Evolutionary conservation across 2,888 invertebrate genomes (phyloP), one percentile per base, ranked within the genome.

Genomic region (Mythimna pallens): DNA sequence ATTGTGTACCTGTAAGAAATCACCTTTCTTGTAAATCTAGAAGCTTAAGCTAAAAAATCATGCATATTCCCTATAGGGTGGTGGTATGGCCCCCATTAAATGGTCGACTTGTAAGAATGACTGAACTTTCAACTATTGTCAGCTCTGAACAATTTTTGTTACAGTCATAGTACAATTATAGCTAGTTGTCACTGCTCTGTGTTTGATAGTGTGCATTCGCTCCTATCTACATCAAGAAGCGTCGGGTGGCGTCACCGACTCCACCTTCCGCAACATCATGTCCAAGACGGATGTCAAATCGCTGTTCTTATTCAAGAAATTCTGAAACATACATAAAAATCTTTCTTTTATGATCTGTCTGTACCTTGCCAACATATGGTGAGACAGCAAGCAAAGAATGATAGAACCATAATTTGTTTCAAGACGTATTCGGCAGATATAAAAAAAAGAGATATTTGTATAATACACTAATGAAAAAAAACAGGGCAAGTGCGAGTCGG

Each of bases 241-340:
- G 20, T 76, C 77, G 7, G 70, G 59, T 1, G 66, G 64, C 50
- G n/a, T 8, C 50, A 1, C n/a, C n/a, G 8, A 52, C n/a, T 52
- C 3, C 50, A 52, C 8, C 20, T n/a, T 52, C 50, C 50, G n/a
- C 50, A 52, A 9, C n/a, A 52, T 52, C n/a, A n/a, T 52, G 20
- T n/a, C n/a, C 50, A 52, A 17, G n/a, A 52, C 50, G n/a, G n/a
- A n/a, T 52, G 20, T 9, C 50, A 0, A 52, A 1, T n/a, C 50
- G 50, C 20, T n/a, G n/a, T 2, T 52, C 9, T 52, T n/a, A 20
- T 52, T n/a, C n/a, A n/a, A 20, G 9, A n/a, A n/a, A 52, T 9
- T 52, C 50, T 52, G 50, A 52, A 52, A 52, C 50, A 52, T n/a
- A 20, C 20, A 20, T 20, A 20, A 50, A 7, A 52, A 52, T 52